Evolutionary conservation across 2,888 invertebrate genomes (phyloP).

Genomic region (Camptogramma bilineatum): DNA sequence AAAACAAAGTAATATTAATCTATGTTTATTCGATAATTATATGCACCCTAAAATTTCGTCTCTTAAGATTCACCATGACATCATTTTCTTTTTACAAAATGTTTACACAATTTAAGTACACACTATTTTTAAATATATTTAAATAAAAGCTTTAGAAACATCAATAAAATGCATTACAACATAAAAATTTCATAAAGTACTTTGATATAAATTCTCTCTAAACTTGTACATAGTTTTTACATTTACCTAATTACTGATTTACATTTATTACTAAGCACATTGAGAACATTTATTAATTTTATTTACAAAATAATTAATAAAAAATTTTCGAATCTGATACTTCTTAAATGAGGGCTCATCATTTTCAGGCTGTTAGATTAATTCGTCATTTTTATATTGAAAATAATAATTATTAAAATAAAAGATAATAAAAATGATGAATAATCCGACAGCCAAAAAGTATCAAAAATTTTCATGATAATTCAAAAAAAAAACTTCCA

Average conservation of each 20-base stretch:
- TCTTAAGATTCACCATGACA: conserved; percentile 39
- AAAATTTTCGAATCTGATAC: conserved; percentile 50
- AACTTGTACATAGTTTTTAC: conserved; percentile 41
- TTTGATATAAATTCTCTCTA: conserved; percentile 43
- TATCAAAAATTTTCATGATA: conserved; percentile 45
- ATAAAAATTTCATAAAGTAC: conserved; percentile 26
- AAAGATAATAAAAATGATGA: conserved; percentile 50
- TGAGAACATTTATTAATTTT: conserved; percentile 14
- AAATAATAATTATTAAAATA: conserved; percentile 36
- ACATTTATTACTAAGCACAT: conserved; percentile 37
- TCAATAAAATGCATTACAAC: conserved; percentile 39
- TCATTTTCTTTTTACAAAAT: conserved; percentile 36
- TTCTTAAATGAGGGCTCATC: conserved; percentile 82
- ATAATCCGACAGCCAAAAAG: conserved; percentile 69
- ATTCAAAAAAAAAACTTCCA: conserved; percentile 18
- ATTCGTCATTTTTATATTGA: conserved; percentile 55
- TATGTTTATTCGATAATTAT: conserved; percentile 39
- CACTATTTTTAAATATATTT: conserved; percentile 19
- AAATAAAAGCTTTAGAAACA: conserved; percentile 37
- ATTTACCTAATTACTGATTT: conserved; percentile 22
- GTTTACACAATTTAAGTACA: conserved; percentile 31
- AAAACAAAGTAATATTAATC: conserved; percentile 25
- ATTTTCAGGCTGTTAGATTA: conserved; percentile 65
- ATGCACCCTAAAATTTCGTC: conserved; percentile 39
- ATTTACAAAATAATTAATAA: conserved; percentile 26